Percentiles rank a stretch among this genome's conserved stretches.
Conservation (phyloP, 2,113 vertebrate genomes). For the Glareola pratincola region DNA sequence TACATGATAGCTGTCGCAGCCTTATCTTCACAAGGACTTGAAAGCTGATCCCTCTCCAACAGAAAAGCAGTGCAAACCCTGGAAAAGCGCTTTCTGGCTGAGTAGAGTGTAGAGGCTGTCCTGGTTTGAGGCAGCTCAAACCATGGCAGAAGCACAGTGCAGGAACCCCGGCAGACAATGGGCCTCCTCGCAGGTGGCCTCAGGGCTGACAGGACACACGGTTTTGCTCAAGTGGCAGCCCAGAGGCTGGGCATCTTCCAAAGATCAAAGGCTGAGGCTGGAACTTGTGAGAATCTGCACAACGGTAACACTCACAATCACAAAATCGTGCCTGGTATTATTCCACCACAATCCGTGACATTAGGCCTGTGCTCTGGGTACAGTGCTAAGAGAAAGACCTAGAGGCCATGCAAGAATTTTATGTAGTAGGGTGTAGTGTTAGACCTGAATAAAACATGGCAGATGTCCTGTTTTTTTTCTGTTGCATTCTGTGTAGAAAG, state of each 20-base stretch:
- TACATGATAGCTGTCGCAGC: not conserved
- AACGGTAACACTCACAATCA: rapidly evolving
- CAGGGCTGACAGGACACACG: rapidly evolving
- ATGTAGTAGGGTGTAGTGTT: not conserved
- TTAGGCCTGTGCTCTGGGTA: not conserved
- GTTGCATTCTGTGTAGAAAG: not conserved
- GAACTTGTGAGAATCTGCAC: not conserved
- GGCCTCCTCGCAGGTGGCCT: not conserved
- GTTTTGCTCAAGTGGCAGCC: not conserved
- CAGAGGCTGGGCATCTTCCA: not conserved
- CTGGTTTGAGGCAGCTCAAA: not conserved
- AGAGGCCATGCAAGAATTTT: not conserved
- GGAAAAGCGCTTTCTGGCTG: not conserved
- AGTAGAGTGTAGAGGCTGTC: not conserved
- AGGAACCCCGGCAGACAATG: not conserved
- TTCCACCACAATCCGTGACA: not conserved
- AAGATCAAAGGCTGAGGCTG: not conserved
- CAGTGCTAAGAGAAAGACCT: not conserved
- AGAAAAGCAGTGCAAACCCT: not conserved
- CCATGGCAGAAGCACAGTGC: not conserved
- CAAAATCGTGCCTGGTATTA: not conserved
- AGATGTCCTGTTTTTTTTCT: not conserved
- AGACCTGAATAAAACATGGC: not conserved
- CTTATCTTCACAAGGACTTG: not conserved
- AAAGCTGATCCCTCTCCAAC: not conserved